Evolutionary conservation across 2,113 vertebrate species (phyloP).

Genomic region (Pseudorhombus dupliciocellatus): DNA sequence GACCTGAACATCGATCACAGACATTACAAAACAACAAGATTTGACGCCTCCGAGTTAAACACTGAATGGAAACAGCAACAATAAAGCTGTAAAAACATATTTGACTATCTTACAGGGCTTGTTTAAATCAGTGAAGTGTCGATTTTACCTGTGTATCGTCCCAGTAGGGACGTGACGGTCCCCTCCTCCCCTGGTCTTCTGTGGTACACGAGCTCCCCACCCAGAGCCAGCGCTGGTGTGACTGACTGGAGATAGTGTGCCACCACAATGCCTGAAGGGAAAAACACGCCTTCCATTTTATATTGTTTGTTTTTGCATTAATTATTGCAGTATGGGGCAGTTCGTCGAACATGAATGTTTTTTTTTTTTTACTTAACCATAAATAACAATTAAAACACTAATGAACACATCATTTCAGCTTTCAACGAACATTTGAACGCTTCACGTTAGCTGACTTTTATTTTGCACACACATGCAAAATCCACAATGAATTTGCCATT

Average conservation of each 20-base stretch:
- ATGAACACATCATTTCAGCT: no score
- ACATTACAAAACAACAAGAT: neutral
- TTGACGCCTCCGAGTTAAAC: no score
- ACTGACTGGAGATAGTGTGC: conserved; percentile 90
- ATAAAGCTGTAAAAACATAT: neutral
- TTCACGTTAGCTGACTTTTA: no score
- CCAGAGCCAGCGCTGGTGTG: conserved; percentile 85
- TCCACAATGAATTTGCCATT: neutral
- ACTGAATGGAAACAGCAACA: neutral
- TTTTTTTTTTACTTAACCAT: no score
- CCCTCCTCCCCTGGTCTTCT: conserved; percentile 90
- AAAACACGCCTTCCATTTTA: neutral
- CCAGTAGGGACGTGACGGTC: conserved; percentile 86
- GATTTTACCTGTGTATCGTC: conserved; percentile 86
- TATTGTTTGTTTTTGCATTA: neutral
- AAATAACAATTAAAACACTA: no score
- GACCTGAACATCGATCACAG: neutral
- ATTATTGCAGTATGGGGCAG: no score
- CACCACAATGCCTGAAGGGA: conserved; percentile 85
- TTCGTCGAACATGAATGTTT: no score
- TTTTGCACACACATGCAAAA: no score
- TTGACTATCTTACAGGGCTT: neutral
- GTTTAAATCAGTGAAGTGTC: neutral
- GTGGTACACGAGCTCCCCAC: conserved; percentile 91
- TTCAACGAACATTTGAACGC: no score